Percentiles rank a stretch among this genome's conserved stretches.
Evolutionary conservation across 2,888 invertebrate genomes (phyloP).

Genomic region (Yponomeuta cagnagella): DNA sequence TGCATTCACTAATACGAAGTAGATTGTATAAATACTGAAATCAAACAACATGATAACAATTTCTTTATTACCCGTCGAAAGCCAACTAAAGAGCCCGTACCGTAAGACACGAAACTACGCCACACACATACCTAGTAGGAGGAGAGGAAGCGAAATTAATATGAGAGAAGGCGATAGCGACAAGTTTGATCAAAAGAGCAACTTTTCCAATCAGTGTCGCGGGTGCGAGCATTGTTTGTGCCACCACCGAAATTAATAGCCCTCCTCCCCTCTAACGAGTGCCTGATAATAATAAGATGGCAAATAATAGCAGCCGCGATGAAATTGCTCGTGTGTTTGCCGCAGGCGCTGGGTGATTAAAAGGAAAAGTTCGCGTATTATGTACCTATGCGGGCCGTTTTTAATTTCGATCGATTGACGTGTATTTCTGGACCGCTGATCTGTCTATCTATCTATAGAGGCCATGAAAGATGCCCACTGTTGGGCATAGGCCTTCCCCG

Average conservation of each 20-base stretch:
- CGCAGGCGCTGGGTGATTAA: not conserved
- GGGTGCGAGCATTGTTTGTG: slow-evolving; percentile 29
- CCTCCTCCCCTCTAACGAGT: slow-evolving; percentile 19
- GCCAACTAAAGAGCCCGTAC: not conserved
- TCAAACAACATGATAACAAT: no score
- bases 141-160: slow-evolving; percentile 37
- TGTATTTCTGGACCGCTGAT: no score
- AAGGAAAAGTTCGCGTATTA: no score
- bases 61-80: no score
- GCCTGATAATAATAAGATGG: slow-evolving; percentile 3
- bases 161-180: slow-evolving; percentile 44
- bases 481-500: no score
- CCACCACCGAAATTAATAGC: slow-evolving; percentile 38
- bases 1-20: no score
- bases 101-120: not conserved
- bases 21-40: no score
- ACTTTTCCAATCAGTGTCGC: slow-evolving; percentile 50
- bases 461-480: no score
- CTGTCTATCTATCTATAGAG: no score
- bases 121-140: not conserved
- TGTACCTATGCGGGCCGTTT: no score
- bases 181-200: slow-evolving; percentile 29
- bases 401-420: no score
- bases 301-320: not conserved
- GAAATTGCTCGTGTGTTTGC: not conserved